phyloP scores from a whole-genome alignment of 30 jellyfish, hydroid and myxozoan species.

The Aurelia sp. region DNA sequence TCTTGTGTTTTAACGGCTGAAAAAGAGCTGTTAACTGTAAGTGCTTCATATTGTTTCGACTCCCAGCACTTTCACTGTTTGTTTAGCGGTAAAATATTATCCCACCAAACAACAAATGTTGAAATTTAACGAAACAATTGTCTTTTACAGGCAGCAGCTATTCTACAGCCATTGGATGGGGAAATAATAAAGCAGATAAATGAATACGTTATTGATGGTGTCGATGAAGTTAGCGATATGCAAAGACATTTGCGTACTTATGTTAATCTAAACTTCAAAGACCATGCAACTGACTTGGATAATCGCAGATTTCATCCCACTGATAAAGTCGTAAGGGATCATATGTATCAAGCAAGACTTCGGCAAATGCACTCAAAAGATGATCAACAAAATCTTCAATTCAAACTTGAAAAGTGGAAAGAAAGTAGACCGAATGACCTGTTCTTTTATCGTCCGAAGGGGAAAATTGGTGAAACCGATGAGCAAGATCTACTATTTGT shows the following conservation, averaged over 20 bases:
- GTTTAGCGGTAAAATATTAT: no score
- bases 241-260: constrained; percentile 20
- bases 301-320: constrained; percentile 37
- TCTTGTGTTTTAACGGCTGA: no score
- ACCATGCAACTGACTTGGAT: neutral
- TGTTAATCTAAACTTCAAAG: constrained; percentile 15
- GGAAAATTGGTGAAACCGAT: no score
- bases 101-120: no score
- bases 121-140: neutral
- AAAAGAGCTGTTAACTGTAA: no score
- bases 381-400: no score
- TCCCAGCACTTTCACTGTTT: no score
- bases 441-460: no score
- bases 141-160: constrained; percentile 47
- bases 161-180: constrained; percentile 35
- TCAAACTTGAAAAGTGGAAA: no score
- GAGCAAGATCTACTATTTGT: constrained; percentile 17
- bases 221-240: constrained; percentile 34
- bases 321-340: constrained; percentile 21
- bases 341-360: neutral
- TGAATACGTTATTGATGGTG: constrained; percentile 13
- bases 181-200: constrained; percentile 18
- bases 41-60: no score
- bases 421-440: no score
- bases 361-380: no score